Evolutionary conservation across 2,113 vertebrate genomes (phyloP), one percentile per base, ranked within the genome.

Genomic region (Phyllostomus discolor): DNA sequence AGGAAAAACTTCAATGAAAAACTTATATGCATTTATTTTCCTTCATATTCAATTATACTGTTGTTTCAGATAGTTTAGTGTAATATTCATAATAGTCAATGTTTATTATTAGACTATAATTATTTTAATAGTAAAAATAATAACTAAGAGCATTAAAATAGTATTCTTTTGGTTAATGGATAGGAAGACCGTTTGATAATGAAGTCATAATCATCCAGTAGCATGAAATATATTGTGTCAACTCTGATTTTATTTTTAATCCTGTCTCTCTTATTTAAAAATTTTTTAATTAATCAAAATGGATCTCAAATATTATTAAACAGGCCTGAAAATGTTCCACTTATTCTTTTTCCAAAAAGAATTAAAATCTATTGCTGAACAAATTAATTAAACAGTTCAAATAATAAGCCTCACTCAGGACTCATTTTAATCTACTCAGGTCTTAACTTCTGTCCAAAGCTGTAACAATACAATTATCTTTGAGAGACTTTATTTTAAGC

Each of bases 401-500:
- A 85, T 87, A 91, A 69, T 95, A 96, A 95, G 31, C 43, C 57
- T 88, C 73, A 93, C 35, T 76, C 72, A 11, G 54, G 41, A 91
- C 83, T 93, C 64, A 66, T 59, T 95, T 85, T 94, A 97, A 91
- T 90, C 82, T 91, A 88, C 52, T 90, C 41, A 78, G 94, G 88
- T 35, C 81, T 96, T 84, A 83, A 72, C 69, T 80, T 91, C 84
- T 90, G 41, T 78, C 87, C 54, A 95, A 86, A 95, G 33, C 80
- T 88, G 50, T 69, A 96, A 88, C 94, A 87, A 91, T 88, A 88
- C 3, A 41, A 96, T 96, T 89, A 95, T 83, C 88, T 95, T 79
- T 64, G 28, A 46, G 73, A 75, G 50, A 91, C 62, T 90, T 95
- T 97, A 94, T 96, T 96, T 93, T 94, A 97, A 96, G 90, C 82